phyloP scores from a whole-genome alignment of 2,113 vertebrate genomes.

The Nothobranchius kuhntae region DNA sequence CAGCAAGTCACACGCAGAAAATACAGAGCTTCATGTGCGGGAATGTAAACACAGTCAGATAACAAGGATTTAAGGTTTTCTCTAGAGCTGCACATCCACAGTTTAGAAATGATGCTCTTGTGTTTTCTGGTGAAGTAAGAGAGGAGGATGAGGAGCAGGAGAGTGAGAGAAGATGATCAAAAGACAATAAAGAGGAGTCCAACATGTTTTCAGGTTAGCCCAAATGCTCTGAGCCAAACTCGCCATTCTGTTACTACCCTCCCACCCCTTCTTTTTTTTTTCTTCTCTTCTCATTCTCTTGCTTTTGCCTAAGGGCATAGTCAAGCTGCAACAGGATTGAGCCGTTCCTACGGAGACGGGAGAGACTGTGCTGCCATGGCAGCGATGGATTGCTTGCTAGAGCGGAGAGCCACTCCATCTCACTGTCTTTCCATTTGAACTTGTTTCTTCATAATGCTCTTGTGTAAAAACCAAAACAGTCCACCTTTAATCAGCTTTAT shows the following conservation, averaged over 20 bases:
- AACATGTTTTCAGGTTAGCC: conserved; percentile 77
- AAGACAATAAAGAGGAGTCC: conserved; percentile 51
- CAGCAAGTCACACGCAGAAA: background rate
- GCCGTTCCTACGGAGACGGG: conserved; percentile 80
- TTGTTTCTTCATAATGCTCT: conserved; percentile 28
- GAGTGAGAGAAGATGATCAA: conserved; percentile 26
- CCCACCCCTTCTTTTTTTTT: conserved; percentile 3
- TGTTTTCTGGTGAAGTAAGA: conserved; percentile 23
- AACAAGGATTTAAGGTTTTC: conserved; percentile 6
- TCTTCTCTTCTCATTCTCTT: conserved; percentile 8
- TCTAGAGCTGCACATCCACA: background rate
- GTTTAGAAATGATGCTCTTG: conserved; percentile 12
- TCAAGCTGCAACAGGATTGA: conserved; percentile 79
- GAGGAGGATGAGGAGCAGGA: conserved; percentile 12
- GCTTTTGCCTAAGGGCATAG: conserved; percentile 68
- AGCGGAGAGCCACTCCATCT: conserved; percentile 52
- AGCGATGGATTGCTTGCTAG: conserved; percentile 75
- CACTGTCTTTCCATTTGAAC: conserved; percentile 23
- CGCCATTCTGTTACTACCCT: conserved; percentile 68
- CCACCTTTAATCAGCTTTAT: conserved; percentile 10
- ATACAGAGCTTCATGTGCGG: no score
- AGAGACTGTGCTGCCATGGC: conserved; percentile 80
- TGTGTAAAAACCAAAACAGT: conserved; percentile 2
- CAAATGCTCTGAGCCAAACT: conserved; percentile 63
- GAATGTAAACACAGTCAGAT: background rate